Base-by-base conservation (phyloP, 2,797 vertebrate genomes). In the Pantherophis vulpinus region DNA sequence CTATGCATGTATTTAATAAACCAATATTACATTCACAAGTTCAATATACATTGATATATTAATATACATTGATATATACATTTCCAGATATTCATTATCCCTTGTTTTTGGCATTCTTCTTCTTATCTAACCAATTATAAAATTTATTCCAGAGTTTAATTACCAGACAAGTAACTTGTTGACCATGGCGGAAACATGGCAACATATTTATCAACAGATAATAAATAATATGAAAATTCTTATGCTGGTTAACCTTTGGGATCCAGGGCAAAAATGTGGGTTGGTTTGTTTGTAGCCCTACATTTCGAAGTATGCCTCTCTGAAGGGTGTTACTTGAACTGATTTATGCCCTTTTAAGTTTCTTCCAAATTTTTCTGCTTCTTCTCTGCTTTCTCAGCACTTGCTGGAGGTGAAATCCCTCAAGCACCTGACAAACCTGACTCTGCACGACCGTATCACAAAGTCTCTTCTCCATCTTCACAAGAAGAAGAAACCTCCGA, bases 401-500 rank as follows among this genome's bases (percentile, higher is more conserved):
- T 98, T 99, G 97, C 96, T 99, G 95, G 98, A 99, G 1, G 99
- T 99, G 94, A 99, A 98, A 96, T 99, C 99, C 8, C 98, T 99
- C 94, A 99, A 99, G 97, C 99, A 99, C 97, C 97, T 99, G 94
- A 98, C 98, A 42, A 98, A 98, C 96, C 97, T 99, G 97, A 99
- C 99, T 0, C 97, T 99, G 56, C 99, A 99, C 0, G 99, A 99
- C 97, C 99, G 99, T 92, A 99, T 99, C 95, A 99, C 99, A 95
- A 99, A 99, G 97, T 99, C 99, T 11, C 98, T 99, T 92, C 98
- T 99, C 47, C 99, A 99, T 95, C 98, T 99, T 86, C 99, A 99
- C 97, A 99, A 99, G 98, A 99, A 99, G 98, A 99, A 99, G 97
- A 99, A 99, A 88, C 99, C 99, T 0, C 99, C 99, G 91, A 99